Conservation (phyloP, 2,113 vertebrate genomes). For the Heliornis fulica region DNA sequence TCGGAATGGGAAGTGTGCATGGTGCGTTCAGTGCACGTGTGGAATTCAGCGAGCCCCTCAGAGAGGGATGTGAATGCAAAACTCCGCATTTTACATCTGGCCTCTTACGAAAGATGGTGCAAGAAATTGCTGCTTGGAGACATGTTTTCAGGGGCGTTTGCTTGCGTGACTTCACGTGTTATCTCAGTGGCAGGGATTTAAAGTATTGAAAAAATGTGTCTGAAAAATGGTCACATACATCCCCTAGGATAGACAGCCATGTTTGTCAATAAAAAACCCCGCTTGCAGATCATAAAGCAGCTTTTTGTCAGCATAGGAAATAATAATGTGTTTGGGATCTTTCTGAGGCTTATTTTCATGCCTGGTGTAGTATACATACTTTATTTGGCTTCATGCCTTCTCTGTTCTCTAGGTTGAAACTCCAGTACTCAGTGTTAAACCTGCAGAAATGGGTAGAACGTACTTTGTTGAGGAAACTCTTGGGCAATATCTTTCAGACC, state of each 20-base stretch:
- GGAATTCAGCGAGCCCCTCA: no score
- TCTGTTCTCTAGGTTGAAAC: background rate
- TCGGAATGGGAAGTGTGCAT: background rate
- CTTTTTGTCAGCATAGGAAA: background rate
- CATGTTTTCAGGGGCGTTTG: background rate
- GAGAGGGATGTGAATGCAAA: background rate
- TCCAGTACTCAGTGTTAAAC: background rate
- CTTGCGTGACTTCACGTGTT: background rate
- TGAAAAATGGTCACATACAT: fast-evolving
- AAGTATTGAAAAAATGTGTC: no score
- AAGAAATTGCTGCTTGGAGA: background rate
- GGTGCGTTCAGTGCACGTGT: fast-evolving
- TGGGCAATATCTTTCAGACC: slow-evolving; percentile 73
- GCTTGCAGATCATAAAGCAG: background rate
- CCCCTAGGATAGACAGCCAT: background rate
- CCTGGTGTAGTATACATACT: fast-evolving
- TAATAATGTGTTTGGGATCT: background rate
- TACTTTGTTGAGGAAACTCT: slow-evolving; percentile 77
- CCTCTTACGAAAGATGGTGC: background rate
- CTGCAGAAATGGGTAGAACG: slow-evolving; percentile 75
- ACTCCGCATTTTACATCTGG: fast-evolving
- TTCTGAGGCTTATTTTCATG: background rate
- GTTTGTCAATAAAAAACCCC: background rate
- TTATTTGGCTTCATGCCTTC: background rate
- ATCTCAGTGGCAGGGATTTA: background rate